Conservation (phyloP, 2,888 invertebrate species). For the Neocrepidodera transversa region DNA sequence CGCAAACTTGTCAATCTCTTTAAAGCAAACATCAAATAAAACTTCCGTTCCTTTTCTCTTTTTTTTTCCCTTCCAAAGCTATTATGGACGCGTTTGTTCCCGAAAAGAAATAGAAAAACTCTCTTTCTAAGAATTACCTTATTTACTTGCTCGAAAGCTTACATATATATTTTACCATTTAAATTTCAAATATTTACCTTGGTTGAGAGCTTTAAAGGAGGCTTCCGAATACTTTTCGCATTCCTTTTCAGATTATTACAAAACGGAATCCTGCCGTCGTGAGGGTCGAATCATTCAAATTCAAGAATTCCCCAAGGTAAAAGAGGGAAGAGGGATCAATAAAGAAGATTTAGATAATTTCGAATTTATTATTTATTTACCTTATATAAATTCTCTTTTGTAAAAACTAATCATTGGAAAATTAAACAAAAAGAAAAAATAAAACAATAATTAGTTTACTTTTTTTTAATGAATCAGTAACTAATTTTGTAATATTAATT, state of each 20-base stretch:
- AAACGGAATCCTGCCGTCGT: constrained; percentile 24
- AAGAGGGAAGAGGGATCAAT: background rate
- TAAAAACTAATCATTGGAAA: too few species aligned
- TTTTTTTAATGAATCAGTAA: too few species aligned
- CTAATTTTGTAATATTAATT: too few species aligned
- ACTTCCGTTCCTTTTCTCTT: too few species aligned
- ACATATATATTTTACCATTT: constrained; percentile 42
- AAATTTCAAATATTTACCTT: constrained; percentile 53
- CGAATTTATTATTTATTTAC: too few species aligned
- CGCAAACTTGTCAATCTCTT: constrained; percentile 33
- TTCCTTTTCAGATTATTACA: constrained; percentile 40
- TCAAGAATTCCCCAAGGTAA: constrained; percentile 15
- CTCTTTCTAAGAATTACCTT: constrained; percentile 39
- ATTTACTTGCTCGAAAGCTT: constrained; percentile 34
- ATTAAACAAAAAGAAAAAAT: too few species aligned
- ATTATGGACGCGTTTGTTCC: constrained; percentile 14
- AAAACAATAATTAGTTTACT: too few species aligned
- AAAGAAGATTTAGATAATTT: too few species aligned
- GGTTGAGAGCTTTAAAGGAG: constrained; percentile 29
- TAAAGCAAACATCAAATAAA: constrained; percentile 34
- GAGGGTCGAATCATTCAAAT: constrained; percentile 17
- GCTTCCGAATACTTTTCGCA: constrained; percentile 40
- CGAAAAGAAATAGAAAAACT: constrained; percentile 17
- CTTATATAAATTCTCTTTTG: too few species aligned
- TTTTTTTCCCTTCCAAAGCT: constrained; percentile 11